phyloP scores from a whole-genome alignment of 2,888 invertebrate species.

The Oeneis ivallda region DNA sequence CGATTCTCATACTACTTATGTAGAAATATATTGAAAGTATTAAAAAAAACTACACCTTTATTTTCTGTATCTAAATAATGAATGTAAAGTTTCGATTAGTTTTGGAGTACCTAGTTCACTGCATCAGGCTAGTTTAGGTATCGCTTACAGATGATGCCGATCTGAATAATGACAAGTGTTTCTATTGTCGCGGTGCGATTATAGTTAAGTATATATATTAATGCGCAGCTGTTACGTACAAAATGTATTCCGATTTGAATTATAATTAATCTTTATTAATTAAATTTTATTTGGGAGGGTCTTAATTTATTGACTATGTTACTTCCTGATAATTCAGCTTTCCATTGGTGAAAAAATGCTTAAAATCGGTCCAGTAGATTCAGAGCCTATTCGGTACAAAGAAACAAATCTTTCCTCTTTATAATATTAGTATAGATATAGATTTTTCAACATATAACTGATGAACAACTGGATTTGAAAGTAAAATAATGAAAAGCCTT shows the following conservation, averaged over 20 bases:
- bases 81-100: too few relatives aligned
- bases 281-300: not conserved
- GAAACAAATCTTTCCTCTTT: too few relatives aligned
- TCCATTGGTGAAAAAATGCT: too few relatives aligned
- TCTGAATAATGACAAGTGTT: not conserved
- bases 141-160: not conserved
- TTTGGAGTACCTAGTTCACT: not conserved
- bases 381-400: too few relatives aligned
- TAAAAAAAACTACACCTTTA: not conserved
- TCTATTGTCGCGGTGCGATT: too few relatives aligned
- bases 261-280: not conserved
- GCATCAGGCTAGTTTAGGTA: not conserved
- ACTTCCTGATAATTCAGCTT: too few relatives aligned
- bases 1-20: not conserved
- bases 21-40: not conserved
- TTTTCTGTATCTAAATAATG: not conserved
- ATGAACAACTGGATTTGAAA: not conserved
- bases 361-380: too few relatives aligned
- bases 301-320: too few relatives aligned
- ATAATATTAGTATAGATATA: too few relatives aligned
- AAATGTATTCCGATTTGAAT: not conserved
- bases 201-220: not conserved
- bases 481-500: slow-evolving; percentile 16
- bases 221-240: not conserved
- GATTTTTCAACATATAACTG: not conserved